These are phyloP conservation scores for Lycophotia porphyrea DNA, from an alignment of 2,888 invertebrate species.

Conservation along the genomic window DNA sequence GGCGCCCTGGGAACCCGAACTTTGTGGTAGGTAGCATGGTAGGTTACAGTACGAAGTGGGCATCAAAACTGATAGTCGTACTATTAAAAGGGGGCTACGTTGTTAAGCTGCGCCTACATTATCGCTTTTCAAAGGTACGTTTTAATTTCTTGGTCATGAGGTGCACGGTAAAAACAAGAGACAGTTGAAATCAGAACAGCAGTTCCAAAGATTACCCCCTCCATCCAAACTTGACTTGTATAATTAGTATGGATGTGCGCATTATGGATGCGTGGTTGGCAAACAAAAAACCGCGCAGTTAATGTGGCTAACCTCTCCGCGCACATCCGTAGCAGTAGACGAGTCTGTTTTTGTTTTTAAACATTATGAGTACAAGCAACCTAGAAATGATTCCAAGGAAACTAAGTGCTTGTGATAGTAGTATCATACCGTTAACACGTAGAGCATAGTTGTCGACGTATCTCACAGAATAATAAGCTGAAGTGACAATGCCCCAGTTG, in stretches of 20 bases:
- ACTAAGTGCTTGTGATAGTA: background rate
- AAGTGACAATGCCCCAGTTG: background rate
- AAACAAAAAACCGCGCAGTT: too few species aligned
- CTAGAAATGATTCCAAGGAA: background rate
- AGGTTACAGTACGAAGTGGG: background rate
- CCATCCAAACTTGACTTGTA: background rate
- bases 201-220: background rate
- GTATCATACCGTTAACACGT: background rate
- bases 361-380: background rate
- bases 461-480: background rate
- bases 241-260: background rate
- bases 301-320: too few species aligned
- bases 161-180: background rate
- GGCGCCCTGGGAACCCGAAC: background rate
- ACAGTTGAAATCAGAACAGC: background rate
- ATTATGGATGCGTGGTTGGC: too few species aligned
- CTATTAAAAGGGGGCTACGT: background rate
- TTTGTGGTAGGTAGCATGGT: background rate
- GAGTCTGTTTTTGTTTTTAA: background rate
- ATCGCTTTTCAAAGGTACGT: background rate
- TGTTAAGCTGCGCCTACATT: background rate
- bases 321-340: background rate
- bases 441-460: background rate
- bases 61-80: background rate
- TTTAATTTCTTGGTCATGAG: background rate